Evolutionary conservation across 2,113 vertebrate species (phyloP), one percentile per base, ranked within the genome.

Genomic region (Cinclus mexicanus): DNA sequence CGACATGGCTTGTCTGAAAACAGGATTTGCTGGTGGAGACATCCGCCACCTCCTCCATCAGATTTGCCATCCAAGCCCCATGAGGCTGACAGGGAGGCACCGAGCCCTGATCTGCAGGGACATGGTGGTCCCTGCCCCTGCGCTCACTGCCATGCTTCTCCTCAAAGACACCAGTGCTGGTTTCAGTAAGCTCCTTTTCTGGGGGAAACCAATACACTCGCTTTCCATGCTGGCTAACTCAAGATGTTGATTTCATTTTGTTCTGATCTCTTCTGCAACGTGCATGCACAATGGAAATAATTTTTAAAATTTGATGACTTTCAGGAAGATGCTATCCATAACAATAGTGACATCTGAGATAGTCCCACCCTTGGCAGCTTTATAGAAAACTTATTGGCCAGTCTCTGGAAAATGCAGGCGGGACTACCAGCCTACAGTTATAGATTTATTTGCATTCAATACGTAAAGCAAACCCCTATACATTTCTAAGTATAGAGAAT

Each of bases 131-230:
- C 35, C 50, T 89, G 84, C 50, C 46, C 23, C 81, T 91, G 23
- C 3, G 1, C 53, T 72, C 16, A 0, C 72, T 69, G 72, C 59
- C 44, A 0, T 1, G 21, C 25, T 70, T 21, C 67, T 65, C 49
- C 52, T 83, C 72, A 39, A 24, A 59, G 53, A 39, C 22, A 8
- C 26, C 49, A 35, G 46, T 1, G 3, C 68, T 56, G 35, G 7
- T 42, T 49, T 6, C 1, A 47, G 14, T 39, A 37, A 0, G 0
- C 26, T 81, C 16, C 63, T 80, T 77, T 65, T 49, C 37, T 11
- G 26, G 21, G 25, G 53, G 6, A 80, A 57, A 20, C 37, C 0
- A 0, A 41, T 16, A 44, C 25, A 1, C 35, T 67, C 1, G 2
- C 41, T 83, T 81, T 49, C 70, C 37, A 10, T 9, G 37, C 50